These are phyloP conservation scores for Pseudopodoces humilis DNA, from an alignment of 2,113 vertebrate species.

Conservation along the genomic window DNA sequence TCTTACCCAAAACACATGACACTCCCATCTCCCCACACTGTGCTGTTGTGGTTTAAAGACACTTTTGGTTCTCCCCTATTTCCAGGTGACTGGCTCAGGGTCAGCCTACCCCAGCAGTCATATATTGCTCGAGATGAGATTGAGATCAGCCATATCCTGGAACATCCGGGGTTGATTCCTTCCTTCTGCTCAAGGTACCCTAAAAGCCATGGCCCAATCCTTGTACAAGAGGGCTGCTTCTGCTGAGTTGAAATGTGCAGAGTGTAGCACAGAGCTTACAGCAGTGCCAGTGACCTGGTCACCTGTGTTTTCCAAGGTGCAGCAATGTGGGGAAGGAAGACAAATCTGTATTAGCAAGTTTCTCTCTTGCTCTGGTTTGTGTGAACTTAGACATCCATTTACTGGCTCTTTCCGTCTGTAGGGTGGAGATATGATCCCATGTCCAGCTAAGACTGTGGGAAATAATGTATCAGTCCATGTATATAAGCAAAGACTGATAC, in stretches of 20 bases:
- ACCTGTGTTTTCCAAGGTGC: not conserved
- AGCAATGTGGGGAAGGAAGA: not conserved
- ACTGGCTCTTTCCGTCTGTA: not conserved
- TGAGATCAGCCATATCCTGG: not conserved
- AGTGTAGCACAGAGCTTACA: not conserved
- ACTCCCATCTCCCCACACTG: not conserved
- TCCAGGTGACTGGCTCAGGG: not conserved
- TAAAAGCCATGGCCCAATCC: rapidly evolving
- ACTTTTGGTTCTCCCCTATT: rapidly evolving
- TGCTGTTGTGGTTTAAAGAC: not conserved
- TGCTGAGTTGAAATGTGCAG: not conserved
- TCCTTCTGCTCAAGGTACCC: not conserved
- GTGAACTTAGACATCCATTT: not conserved
- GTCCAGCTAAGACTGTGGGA: not conserved
- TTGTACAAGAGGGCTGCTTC: not conserved
- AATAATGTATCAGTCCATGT: not conserved
- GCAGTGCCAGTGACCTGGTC: not conserved
- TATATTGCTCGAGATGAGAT: not conserved
- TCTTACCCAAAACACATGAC: not conserved
- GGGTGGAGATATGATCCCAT: not conserved
- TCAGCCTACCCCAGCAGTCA: not conserved
- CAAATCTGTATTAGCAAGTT: not conserved
- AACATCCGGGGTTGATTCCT: not conserved
- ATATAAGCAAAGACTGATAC: not conserved
- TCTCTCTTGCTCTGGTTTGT: not conserved